Conservation (phyloP, 2,113 vertebrate species). For the Siphamia tubifer region DNA sequence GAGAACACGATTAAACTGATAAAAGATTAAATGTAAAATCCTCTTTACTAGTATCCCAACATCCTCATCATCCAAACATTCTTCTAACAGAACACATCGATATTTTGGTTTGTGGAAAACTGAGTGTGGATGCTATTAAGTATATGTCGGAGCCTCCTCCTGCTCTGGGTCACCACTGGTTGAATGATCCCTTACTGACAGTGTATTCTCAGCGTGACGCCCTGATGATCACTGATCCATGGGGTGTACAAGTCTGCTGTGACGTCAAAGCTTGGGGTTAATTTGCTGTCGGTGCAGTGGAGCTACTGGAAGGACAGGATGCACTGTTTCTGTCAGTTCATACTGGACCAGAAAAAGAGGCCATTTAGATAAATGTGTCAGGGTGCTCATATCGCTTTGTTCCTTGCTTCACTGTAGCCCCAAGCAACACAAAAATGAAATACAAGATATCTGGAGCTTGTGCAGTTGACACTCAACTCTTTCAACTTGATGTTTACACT, state of each 20-base stretch:
- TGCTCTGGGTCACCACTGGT: slow-evolving; percentile 21
- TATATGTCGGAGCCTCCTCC: not conserved
- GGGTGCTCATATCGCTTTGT: not conserved
- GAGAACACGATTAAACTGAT: too few species aligned
- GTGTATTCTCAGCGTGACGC: not conserved
- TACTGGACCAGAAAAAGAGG: slow-evolving; percentile 2
- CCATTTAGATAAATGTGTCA: slow-evolving; percentile 8
- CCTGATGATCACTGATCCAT: not conserved
- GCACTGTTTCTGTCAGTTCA: not conserved
- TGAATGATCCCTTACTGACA: slow-evolving; percentile 24
- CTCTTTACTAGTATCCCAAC: too few species aligned
- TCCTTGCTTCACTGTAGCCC: not conserved
- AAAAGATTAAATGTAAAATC: too few species aligned
- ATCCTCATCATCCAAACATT: too few species aligned
- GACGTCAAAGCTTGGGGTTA: slow-evolving; percentile 35
- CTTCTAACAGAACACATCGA: too few species aligned
- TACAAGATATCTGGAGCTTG: slow-evolving; percentile 6
- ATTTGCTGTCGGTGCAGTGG: slow-evolving; percentile 26
- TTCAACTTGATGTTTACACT: not conserved
- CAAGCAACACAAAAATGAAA: not conserved
- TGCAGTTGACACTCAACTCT: not conserved
- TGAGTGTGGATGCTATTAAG: too few species aligned
- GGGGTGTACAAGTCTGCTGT: slow-evolving; percentile 25
- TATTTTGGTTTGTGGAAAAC: too few species aligned
- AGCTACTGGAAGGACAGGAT: not conserved